phyloP scores from a whole-genome alignment of 2,888 invertebrate species.

The Apamea sordens region DNA sequence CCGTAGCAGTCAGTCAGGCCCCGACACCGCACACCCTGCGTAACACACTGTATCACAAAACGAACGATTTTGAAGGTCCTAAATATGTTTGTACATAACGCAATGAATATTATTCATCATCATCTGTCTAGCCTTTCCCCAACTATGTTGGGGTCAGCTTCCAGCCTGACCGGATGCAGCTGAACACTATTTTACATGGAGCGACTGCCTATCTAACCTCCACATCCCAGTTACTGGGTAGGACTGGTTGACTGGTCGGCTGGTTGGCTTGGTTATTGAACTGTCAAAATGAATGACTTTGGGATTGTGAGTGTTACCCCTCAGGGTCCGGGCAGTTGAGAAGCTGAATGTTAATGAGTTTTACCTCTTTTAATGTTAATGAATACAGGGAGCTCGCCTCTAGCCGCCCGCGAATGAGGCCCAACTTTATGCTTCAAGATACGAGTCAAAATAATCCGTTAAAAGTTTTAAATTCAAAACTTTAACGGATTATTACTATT shows the following conservation, averaged over 20 bases:
- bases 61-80: neutral
- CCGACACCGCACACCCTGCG: neutral
- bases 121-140: too few relatives aligned
- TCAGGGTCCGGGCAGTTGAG: neutral
- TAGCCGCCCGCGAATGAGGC: neutral
- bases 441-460: neutral
- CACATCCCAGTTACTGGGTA: too few relatives aligned
- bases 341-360: neutral
- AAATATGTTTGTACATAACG: neutral
- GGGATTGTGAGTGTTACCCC: too few relatives aligned
- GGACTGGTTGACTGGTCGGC: too few relatives aligned
- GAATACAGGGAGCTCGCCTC: neutral
- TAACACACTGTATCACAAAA: neutral
- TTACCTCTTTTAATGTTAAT: constrained; percentile 1
- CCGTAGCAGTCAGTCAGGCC: neutral
- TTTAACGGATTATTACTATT: neutral
- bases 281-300: neutral
- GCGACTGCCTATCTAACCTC: too few relatives aligned
- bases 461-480: neutral
- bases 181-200: too few relatives aligned
- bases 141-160: too few relatives aligned
- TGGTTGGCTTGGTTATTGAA: neutral
- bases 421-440: neutral
- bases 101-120: too few relatives aligned
- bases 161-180: too few relatives aligned